These are phyloP conservation scores for Scaptomyza caliginosa DNA, from an alignment of 2,888 invertebrate genomes.

Conservation along the genomic window DNA sequence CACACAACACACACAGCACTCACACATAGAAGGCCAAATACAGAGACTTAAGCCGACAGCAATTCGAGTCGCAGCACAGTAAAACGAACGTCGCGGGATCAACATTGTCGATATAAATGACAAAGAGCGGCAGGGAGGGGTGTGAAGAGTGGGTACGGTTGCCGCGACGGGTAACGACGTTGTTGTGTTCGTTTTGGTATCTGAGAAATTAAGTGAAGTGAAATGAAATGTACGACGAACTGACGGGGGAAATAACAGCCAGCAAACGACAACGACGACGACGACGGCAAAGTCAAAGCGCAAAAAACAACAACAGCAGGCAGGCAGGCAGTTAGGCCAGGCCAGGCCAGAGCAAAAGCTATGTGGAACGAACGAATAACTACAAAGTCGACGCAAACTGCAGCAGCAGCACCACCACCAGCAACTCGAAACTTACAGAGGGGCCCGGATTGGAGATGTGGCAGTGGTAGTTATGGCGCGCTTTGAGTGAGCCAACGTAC, in stretches of 20 bases:
- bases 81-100: slow-evolving; percentile 52
- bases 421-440: slow-evolving; percentile 69
- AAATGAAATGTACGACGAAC: slow-evolving; percentile 79
- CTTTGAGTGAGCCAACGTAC: slow-evolving; percentile 69
- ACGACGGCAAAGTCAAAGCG: slow-evolving; percentile 52
- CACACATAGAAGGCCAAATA: slow-evolving; percentile 23
- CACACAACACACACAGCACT: slow-evolving; percentile 20
- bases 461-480: slow-evolving; percentile 77
- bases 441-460: slow-evolving; percentile 54
- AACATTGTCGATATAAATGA: slow-evolving; percentile 45
- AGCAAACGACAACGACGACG: slow-evolving; percentile 39
- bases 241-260: slow-evolving; percentile 58
- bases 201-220: slow-evolving; percentile 79
- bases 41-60: slow-evolving; percentile 77
- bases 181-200: slow-evolving; percentile 72
- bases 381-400: slow-evolving; percentile 60
- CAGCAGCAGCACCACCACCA: slow-evolving; percentile 76
- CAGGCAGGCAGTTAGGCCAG: slow-evolving; percentile 1
- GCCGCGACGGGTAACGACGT: slow-evolving; percentile 42
- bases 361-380: slow-evolving; percentile 76
- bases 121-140: not conserved
- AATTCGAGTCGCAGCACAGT: slow-evolving; percentile 67
- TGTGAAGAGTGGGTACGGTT: slow-evolving; percentile 1
- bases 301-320: slow-evolving; percentile 35
- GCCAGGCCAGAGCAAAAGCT: slow-evolving; percentile 54